Evolutionary conservation across 2,888 invertebrate species (phyloP), one percentile per base, ranked within the genome.

Genomic region (Laothoe populi): DNA sequence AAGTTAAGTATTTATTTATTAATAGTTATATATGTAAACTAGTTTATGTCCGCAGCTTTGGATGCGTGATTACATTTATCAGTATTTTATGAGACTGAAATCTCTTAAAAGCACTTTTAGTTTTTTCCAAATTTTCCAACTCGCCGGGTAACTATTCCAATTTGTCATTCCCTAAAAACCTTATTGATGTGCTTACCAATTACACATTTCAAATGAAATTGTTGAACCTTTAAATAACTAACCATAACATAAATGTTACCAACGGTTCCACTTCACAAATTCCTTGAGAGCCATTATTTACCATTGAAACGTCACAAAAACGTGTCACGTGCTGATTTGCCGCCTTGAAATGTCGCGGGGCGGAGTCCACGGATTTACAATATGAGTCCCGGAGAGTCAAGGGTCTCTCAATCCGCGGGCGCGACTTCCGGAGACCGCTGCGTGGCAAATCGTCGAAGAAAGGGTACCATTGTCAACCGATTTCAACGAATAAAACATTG

Each of bases 391-490:
- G 91, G 80, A 81, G 90, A 76, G 91, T 71, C 79, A 79, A 83
- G 87, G 83, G 86, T 84, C 78, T 78, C 75, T 80, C 83, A 88
- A 86, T 86, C 83, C 82, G 83, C 82, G 81, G 84, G 81, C 69
- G 74, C 76, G 64, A 86, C 90, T 87, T 92, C 92, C 92, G 92
- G 86, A 74, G 82, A 88, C 89, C 77, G 91, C 92, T 92, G 92
- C 71, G 90, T 78, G 63, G 69, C 82, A 90, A 92, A 92, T 92
- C 90, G 92, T 73, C 71, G 83, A 92, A 92, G 92, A 92, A 92
- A 92, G 92, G 91, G 91, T 89, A 78, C 85, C 80, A 85, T 92
- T 92, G 92, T 92, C 83, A 90, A 90, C 90, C 92, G 92, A 91
- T 92, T 91, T 81, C 83, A 83, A 83, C 84, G 89, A 80, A 91